Percentiles rank a stretch among this genome's conserved stretches.
phyloP scores from a whole-genome alignment of 2,113 vertebrate genomes.

The Mus pahari region DNA sequence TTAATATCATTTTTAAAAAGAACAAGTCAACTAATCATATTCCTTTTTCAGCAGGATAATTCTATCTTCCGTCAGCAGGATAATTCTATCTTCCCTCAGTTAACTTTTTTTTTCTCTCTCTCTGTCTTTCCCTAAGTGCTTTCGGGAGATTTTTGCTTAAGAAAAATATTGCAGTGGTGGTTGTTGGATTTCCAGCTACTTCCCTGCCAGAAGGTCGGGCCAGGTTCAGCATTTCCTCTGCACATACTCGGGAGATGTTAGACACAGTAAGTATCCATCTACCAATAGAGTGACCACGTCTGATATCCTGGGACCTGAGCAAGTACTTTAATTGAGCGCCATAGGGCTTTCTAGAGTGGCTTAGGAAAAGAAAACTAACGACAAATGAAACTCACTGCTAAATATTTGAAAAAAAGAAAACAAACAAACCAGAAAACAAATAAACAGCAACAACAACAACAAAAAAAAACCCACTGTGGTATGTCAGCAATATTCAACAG shows the following conservation, averaged over 20 bases:
- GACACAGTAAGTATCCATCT: conserved; percentile 88
- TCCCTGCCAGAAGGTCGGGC: conserved; percentile 93
- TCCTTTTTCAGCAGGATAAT: background rate
- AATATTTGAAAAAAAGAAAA: background rate
- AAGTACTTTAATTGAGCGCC: background rate
- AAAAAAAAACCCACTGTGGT: background rate
- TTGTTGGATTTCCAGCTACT: conserved; percentile 97
- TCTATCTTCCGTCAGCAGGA: background rate
- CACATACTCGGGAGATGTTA: conserved; percentile 93
- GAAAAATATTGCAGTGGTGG: conserved; percentile 93
- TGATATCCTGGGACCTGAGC: conserved; percentile 40
- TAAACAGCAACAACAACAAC: too few relatives aligned
- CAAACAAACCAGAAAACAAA: too few relatives aligned
- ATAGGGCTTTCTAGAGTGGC: background rate
- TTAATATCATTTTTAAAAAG: background rate
- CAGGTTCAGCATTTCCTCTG: conserved; percentile 94
- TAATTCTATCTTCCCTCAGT: conserved; percentile 15
- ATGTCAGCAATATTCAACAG: background rate
- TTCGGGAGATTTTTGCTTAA: conserved; percentile 93
- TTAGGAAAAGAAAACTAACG: background rate
- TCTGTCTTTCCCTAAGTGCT: conserved; percentile 86
- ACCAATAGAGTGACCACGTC: background rate
- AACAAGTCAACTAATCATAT: background rate
- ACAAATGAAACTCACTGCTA: background rate
- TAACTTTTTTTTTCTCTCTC: conserved; percentile 21